A percentile compares a stretch with the other conserved stretches of the same genome.
Evolutionary conservation across 2,113 vertebrate genomes (phyloP).

Genomic region (Ophthalmolycus amberensis): DNA sequence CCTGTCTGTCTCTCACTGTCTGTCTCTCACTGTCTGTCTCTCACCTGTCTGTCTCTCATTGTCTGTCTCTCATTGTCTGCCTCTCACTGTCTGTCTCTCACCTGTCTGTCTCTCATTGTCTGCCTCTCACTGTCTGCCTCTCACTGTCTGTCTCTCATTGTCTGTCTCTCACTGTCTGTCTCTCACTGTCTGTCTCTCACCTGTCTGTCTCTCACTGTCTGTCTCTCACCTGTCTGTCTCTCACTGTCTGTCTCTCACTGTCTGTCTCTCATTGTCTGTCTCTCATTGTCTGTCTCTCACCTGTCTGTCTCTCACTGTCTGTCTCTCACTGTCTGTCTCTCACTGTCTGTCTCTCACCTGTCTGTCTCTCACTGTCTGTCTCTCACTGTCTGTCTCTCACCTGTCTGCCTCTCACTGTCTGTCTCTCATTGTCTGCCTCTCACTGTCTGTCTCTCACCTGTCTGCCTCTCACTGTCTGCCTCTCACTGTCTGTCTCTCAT

Average conservation of each 20-base stretch:
- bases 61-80: too few species aligned
- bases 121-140: constrained; percentile 4
- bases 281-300: too few species aligned
- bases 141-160: background rate
- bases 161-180: background rate
- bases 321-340: constrained; percentile 18
- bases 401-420: background rate
- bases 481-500: background rate
- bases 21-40: background rate
- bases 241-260: background rate
- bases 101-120: background rate
- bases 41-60: constrained; percentile 15
- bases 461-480: background rate
- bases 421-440: background rate
- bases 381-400: constrained; percentile 18
- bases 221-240: too few species aligned
- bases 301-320: background rate
- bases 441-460: constrained; percentile 15
- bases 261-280: background rate
- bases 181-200: constrained; percentile 18
- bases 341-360: too few species aligned
- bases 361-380: background rate
- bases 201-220: too few species aligned
- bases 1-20: background rate
- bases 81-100: too few species aligned